phyloP scores from a whole-genome alignment of 2,113 vertebrate species.

The Campylomormyrus numenius region DNA sequence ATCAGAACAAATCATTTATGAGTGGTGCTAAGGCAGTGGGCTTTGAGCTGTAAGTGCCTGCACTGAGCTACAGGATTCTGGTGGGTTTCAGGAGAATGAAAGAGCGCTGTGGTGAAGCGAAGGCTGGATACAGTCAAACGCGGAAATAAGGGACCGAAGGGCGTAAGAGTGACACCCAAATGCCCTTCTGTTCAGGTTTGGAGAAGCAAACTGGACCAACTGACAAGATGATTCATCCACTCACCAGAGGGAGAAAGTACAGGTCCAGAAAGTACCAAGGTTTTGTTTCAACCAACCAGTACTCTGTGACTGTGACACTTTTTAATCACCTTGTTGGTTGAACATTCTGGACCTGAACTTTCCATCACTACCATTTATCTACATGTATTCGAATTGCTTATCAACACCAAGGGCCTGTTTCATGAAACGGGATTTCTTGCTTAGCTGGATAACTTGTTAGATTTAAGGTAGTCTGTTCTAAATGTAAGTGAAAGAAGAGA shows the following conservation, averaged over 20 bases:
- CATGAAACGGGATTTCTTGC: background rate
- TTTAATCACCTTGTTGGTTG: too few species aligned
- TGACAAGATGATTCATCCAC: background rate
- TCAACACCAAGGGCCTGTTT: background rate
- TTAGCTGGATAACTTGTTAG: background rate
- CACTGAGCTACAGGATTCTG: slow-evolving; percentile 63
- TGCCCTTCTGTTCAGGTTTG: background rate
- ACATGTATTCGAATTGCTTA: background rate
- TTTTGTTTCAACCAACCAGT: background rate
- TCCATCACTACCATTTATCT: background rate
- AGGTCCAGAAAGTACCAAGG: background rate
- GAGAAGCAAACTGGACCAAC: background rate
- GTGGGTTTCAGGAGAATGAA: slow-evolving; percentile 49
- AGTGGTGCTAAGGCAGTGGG: slow-evolving; percentile 61
- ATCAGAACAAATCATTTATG: slow-evolving; percentile 64
- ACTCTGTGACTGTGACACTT: background rate
- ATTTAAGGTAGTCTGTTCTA: background rate
- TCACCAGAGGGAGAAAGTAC: background rate
- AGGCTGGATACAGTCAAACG: background rate
- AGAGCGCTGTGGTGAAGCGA: background rate
- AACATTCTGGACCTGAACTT: background rate
- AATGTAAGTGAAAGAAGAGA: background rate
- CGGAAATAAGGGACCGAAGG: background rate
- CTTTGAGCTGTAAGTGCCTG: slow-evolving; percentile 61
- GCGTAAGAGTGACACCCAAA: background rate